Conservation (phyloP, 2,888 invertebrate genomes). For the Tolmerus cingulatus region DNA sequence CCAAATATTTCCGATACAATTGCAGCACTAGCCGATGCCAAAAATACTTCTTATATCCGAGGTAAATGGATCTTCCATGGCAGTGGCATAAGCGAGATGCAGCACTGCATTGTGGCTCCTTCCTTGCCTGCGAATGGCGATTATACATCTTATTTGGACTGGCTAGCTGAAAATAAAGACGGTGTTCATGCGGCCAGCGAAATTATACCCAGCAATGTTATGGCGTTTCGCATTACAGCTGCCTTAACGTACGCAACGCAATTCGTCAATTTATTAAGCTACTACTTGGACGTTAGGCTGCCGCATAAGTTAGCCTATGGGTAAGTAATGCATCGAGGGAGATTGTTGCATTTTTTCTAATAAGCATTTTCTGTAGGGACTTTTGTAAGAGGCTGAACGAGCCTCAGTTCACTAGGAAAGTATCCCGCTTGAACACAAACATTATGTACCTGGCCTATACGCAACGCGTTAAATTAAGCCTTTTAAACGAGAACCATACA, state of each 20-base stretch:
- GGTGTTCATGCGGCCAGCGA: conserved; percentile 64
- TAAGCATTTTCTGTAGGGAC: conserved; percentile 70
- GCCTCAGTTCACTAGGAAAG: conserved; percentile 76
- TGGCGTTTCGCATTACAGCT: conserved; percentile 77
- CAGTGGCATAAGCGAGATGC: conserved; percentile 73
- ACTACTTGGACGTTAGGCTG: conserved; percentile 81
- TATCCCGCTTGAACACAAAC: conserved; percentile 81
- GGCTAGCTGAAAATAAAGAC: conserved; percentile 70
- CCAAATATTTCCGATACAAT: conserved; percentile 61
- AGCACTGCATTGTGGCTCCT: conserved; percentile 83
- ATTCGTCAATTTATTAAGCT: conserved; percentile 81
- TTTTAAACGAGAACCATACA: conserved; percentile 73
- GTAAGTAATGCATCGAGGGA: conserved; percentile 58
- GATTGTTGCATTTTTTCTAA: conserved; percentile 46
- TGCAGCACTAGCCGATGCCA: conserved; percentile 73
- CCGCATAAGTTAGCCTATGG: conserved; percentile 78
- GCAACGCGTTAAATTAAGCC: conserved; percentile 73
- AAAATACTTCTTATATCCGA: conserved; percentile 80
- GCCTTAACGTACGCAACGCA: conserved; percentile 89
- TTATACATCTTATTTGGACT: conserved; percentile 78
- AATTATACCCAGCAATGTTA: conserved; percentile 70
- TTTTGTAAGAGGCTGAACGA: conserved; percentile 78
- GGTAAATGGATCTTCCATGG: conserved; percentile 74
- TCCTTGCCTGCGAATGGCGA: conserved; percentile 85
- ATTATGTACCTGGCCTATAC: conserved; percentile 80